Conservation (phyloP, 1,140 invertebrate species). For the Danaus plexippus region DNA sequence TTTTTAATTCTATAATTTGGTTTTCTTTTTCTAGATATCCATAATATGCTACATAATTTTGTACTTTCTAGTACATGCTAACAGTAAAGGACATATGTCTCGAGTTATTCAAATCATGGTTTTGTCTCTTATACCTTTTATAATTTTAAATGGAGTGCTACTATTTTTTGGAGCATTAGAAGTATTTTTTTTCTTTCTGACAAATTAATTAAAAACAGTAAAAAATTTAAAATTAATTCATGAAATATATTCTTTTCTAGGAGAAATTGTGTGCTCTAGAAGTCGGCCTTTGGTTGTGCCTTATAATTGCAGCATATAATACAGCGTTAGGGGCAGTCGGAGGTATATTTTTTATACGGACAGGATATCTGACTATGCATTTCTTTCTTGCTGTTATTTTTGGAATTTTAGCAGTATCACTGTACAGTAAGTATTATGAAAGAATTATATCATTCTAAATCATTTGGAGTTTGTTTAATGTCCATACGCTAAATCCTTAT, state of each 20-base stretch:
- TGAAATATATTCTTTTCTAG: constrained; percentile 17
- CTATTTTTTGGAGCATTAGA: constrained; percentile 35
- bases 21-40: constrained; percentile 30
- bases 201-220: background rate
- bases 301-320: constrained; percentile 32
- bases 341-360: constrained; percentile 28
- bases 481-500: too few species aligned
- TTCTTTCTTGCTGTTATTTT: constrained; percentile 35
- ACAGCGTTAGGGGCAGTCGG: constrained; percentile 33
- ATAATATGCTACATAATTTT: constrained; percentile 28
- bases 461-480: too few species aligned
- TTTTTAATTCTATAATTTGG: background rate
- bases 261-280: constrained; percentile 23
- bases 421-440: constrained; percentile 29
- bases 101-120: constrained; percentile 28
- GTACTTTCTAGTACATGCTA: constrained; percentile 24
- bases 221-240: background rate
- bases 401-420: constrained; percentile 25
- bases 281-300: constrained; percentile 27
- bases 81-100: constrained; percentile 30
- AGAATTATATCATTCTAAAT: too few species aligned
- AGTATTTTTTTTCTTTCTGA: constrained; percentile 20
- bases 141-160: constrained; percentile 26
- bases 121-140: constrained; percentile 22
- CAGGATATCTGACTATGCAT: constrained; percentile 29